These are phyloP conservation scores for Parazoanthus darwini DNA, from an alignment of 92 coral and sea anemone species.

Conservation along the genomic window DNA sequence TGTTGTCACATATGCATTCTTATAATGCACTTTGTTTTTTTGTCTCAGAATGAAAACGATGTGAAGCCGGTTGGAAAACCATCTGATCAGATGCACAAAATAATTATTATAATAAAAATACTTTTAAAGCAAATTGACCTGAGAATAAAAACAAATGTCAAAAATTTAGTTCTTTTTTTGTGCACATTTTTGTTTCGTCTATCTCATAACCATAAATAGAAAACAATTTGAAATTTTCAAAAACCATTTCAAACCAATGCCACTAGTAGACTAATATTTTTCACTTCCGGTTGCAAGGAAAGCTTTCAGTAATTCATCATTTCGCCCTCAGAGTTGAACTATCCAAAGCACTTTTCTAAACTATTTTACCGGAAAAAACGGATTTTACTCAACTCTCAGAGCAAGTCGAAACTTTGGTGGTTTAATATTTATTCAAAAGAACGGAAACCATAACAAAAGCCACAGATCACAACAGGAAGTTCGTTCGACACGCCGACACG, in stretches of 20 bases:
- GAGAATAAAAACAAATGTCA: no score
- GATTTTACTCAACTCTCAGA: conserved; percentile 4
- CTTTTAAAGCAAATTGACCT: no score
- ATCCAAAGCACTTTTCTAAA: background rate
- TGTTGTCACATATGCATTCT: no score
- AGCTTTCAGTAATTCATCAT: conserved; percentile 1
- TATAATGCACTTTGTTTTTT: no score
- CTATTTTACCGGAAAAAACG: background rate
- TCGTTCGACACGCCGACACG: background rate
- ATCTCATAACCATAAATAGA: background rate
- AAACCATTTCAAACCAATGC: background rate
- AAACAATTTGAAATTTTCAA: background rate
- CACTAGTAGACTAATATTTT: background rate
- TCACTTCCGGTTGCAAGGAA: conserved; percentile 22
- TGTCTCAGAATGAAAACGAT: no score
- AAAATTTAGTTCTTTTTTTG: background rate
- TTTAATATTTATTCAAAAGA: background rate
- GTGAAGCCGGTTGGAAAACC: no score
- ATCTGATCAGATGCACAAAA: no score
- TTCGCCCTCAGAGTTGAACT: background rate
- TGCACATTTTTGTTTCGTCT: background rate
- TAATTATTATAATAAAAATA: no score
- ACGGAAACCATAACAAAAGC: background rate
- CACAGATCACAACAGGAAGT: conserved; percentile 27
- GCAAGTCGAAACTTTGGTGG: background rate